phyloP scores from a whole-genome alignment of 2,113 vertebrate genomes.

The Pagrus major region DNA sequence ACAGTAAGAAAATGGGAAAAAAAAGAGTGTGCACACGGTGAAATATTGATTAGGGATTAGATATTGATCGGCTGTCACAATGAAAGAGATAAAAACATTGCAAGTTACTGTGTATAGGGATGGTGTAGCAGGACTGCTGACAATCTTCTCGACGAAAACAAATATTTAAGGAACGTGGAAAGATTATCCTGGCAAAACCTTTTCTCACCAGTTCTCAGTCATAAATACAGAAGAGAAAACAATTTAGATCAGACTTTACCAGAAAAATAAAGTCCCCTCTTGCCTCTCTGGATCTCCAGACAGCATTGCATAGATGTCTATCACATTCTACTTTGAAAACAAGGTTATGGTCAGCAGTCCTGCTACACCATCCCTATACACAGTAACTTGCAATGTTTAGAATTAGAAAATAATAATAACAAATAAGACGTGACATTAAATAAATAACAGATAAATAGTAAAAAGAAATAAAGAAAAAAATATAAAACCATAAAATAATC shows the following conservation, averaged over 20 bases:
- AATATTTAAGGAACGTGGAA: no score
- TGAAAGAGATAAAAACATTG: conserved; percentile 1
- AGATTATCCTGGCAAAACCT: no score
- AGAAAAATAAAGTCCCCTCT: no score
- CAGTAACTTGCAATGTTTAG: not conserved
- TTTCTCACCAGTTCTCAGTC: no score
- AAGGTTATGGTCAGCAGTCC: not conserved
- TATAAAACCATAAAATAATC: not conserved
- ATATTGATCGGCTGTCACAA: conserved; percentile 40
- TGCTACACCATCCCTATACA: not conserved
- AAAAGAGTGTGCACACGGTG: not conserved
- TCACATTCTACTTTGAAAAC: not conserved
- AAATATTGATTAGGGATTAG: conserved; percentile 35
- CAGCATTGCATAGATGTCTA: not conserved
- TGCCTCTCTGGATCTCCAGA: not conserved
- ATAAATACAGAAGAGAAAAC: no score
- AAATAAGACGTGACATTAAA: not conserved
- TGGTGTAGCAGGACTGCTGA: not conserved
- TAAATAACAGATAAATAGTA: not conserved
- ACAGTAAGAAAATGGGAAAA: conserved; percentile 8
- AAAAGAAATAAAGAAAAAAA: not conserved
- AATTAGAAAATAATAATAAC: no score
- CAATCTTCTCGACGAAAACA: no score
- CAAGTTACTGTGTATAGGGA: not conserved
- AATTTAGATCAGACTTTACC: no score